Evolutionary conservation across 1,140 invertebrate species (phyloP), one percentile per base, ranked within the genome.

Genomic region (Ladona fulva): DNA sequence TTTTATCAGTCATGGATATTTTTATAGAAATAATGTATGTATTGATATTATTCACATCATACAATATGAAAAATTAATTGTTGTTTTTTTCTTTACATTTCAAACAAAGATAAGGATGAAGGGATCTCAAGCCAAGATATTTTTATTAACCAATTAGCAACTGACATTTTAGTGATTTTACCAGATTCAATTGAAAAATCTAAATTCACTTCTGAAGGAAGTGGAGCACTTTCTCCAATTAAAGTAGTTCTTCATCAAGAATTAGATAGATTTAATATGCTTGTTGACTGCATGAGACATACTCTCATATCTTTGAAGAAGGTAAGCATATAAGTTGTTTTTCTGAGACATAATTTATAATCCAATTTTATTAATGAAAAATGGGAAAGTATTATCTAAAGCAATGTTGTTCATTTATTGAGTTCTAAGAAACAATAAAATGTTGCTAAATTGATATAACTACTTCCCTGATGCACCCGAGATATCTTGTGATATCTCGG

Each of bases 221-320:
- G 24, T 6, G 52, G 16, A 86, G 87, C 42, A 80, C 86, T 96
- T 74, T 90, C 92, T 5, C 95, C 95, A 7, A 92, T 93, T 0
- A 90, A 93, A 0, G 91, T 96, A 25, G 95, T 97, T 5, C 85
- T 97, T 37, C 87, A 96, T 74, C 95, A 97, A 88, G 95, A 97
- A 84, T 84, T 97, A 24, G 93, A 96, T 82, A 88, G 94, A 82
- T 95, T 96, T 84, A 97, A 97, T 84, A 86, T 88, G 59, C 87
- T 97, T 7, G 91, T 95, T 75, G 83, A 83, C n/a, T 89, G 86
- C 78, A 95, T 97, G 88, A 88, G 84, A 19, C 87, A 84, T 77
- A 94, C 93, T 0, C 85, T 97, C 42, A 86, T 87, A 7, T 88
- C 93, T 75, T 85, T 97, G 0, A 88, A 89, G 83, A 93, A 93